Base-by-base conservation (phyloP, 2,888 invertebrate genomes). In the Galerucella nymphaeae region DNA sequence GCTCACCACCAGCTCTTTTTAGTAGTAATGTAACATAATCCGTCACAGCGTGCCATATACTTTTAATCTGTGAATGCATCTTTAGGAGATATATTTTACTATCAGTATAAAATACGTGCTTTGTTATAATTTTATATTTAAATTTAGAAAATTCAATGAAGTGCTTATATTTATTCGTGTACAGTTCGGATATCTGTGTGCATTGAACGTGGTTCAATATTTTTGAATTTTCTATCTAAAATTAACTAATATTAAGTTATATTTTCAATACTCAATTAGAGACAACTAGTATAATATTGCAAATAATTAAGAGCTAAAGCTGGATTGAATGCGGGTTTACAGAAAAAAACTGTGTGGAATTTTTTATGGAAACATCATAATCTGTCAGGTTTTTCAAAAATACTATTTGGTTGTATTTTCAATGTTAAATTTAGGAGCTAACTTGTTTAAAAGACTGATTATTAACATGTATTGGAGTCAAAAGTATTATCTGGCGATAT, bases 191-290 rank as follows among this genome's bases (percentile, higher is more conserved):
- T 76, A 74, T 71, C 75, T 77, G 73, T 71, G 72, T 74, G 71
- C 73, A 75, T 78, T 78, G 79, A 75, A 81, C 79, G 71, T 78
- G 74, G 80, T 80, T 80, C 80, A 78, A 81, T 76, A 77, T 80
- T 81, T 80, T 80, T 59, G 80, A 80, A 80, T 80, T 82, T 80
- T 80, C 72, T 80, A 77, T 79, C 79, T 76, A 78, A 77, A 77
- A 69, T 8, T 70, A 72, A 55, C 70, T 79, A 79, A n/a, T 78
- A 58, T 18, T 30, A 30, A 67, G 77, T 81, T 81, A 82, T 81
- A 80, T 82, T 82, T 80, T 82, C 81, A 81, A 79, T 81, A 81
- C 79, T 77, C 69, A 72, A 71, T 74, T 70, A 71, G 66, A 73
- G 68, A 74, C 48, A 65, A 45, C 59, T 63, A 71, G 23, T 70